Evolutionary conservation across 2,797 vertebrate species (phyloP).

Genomic region (Tenualosa thibaudeaui): DNA sequence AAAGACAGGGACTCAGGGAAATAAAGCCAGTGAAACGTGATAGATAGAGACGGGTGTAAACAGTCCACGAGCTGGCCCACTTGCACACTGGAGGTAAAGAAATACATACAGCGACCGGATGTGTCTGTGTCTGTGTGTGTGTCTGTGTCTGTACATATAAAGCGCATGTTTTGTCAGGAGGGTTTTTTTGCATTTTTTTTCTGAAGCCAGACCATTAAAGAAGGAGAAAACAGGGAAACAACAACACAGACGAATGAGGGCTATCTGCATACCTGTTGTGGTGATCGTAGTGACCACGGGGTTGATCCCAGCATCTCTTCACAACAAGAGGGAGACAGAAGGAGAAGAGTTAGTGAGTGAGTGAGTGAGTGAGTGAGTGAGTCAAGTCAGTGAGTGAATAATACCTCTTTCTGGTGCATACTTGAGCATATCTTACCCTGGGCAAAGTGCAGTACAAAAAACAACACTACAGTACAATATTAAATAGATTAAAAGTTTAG

Average conservation of each 20-base stretch:
- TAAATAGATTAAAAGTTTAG: too few relatives aligned
- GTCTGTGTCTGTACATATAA: constrained; percentile 29
- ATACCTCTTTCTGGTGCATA: too few relatives aligned
- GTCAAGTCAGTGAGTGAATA: constrained; percentile 4
- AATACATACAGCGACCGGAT: constrained; percentile 36
- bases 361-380: neutral
- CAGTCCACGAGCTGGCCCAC: constrained; percentile 26
- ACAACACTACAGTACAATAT: too few relatives aligned
- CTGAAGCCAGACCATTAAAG: neutral
- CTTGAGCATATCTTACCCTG: too few relatives aligned
- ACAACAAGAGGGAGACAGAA: constrained; percentile 47
- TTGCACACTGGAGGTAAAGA: constrained; percentile 44
- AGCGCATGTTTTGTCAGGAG: constrained; percentile 31
- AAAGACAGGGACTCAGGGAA: neutral
- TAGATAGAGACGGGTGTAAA: neutral
- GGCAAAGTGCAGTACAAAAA: too few relatives aligned
- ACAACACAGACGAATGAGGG: constrained; percentile 33
- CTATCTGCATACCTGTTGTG: constrained; percentile 81
- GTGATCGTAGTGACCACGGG: constrained; percentile 86
- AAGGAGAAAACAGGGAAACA: constrained; percentile 33
- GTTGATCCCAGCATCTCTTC: constrained; percentile 92
- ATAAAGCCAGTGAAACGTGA: neutral
- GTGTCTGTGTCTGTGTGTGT: constrained; percentile 26
- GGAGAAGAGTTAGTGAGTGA: constrained; percentile 24
- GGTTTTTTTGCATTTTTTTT: too few relatives aligned